Evolutionary conservation across 2,888 invertebrate genomes (phyloP).

Genomic region (Synergus laeviventris): DNA sequence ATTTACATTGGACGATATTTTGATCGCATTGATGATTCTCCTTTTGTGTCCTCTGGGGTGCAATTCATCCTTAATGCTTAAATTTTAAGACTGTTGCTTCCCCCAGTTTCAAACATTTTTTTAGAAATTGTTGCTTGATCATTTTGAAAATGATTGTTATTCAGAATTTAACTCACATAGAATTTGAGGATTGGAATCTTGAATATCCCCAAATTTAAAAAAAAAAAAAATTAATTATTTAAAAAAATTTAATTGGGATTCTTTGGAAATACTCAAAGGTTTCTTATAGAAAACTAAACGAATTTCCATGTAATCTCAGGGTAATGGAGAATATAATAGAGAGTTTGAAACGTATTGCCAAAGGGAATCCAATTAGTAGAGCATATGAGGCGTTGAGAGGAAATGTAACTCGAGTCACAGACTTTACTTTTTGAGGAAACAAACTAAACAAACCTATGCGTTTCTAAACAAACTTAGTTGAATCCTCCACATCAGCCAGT

Average conservation of each 20-base stretch:
- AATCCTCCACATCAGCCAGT: constrained; percentile 10
- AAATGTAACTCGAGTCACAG: constrained; percentile 9
- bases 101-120: not conserved
- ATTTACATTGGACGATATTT: constrained; percentile 43
- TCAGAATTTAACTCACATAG: too few relatives aligned
- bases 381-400: not conserved
- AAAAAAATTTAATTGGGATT: not conserved
- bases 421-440: constrained; percentile 25
- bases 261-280: not conserved
- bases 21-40: not conserved
- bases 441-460: constrained; percentile 25
- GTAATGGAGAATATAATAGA: constrained; percentile 9
- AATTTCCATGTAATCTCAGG: not conserved
- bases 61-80: not conserved
- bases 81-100: not conserved
- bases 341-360: not conserved
- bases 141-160: not conserved
- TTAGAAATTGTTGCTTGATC: not conserved
- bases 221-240: too few relatives aligned
- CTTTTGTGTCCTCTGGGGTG: not conserved
- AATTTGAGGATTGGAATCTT: not conserved
- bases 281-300: constrained; percentile 6
- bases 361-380: not conserved
- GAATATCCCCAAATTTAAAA: not conserved
- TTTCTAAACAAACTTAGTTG: constrained; percentile 23